Conservation (phyloP, 2,888 invertebrate genomes). For the Drosophila borborema region DNA sequence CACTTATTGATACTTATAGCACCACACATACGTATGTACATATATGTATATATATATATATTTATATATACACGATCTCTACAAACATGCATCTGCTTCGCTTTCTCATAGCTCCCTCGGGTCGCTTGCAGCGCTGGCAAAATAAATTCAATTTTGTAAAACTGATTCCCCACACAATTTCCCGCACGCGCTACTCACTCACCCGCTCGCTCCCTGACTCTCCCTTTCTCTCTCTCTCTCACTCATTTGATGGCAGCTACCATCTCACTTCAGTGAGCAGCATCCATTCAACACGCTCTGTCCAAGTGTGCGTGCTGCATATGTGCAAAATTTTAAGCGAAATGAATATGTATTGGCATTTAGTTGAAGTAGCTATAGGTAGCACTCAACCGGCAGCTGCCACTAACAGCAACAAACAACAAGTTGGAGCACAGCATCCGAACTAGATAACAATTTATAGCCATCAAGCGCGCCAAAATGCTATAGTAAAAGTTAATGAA, state of each 20-base stretch:
- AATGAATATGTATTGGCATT: conserved; percentile 80
- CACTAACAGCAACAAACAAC: conserved; percentile 36
- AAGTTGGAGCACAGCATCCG: conserved; percentile 41
- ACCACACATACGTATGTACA: conserved; percentile 48
- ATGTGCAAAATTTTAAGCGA: conserved; percentile 76
- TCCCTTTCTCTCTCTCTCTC: conserved; percentile 1
- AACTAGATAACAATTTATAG: conserved; percentile 76
- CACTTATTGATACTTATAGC: conserved; percentile 79
- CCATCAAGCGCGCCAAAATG: conserved; percentile 73
- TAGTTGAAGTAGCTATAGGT: conserved; percentile 72
- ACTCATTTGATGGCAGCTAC: background rate
- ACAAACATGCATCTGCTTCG: conserved; percentile 43
- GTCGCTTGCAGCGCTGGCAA: conserved; percentile 69
- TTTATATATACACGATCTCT: conserved; percentile 2
- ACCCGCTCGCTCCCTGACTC: background rate
- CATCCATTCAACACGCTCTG: conserved; percentile 12
- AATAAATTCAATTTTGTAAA: conserved; percentile 80
- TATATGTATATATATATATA: conserved; percentile 2
- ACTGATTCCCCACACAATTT: conserved; percentile 81
- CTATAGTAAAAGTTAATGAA: conserved; percentile 79
- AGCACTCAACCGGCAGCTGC: conserved; percentile 50
- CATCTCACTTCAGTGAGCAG: background rate
- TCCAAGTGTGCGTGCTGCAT: conserved; percentile 65
- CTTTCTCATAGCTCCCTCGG: conserved; percentile 61
- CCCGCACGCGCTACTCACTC: conserved; percentile 36